Evolutionary conservation across 2,113 vertebrate genomes (phyloP), one percentile per base, ranked within the genome.

Genomic region (Otocyon megalotis): DNA sequence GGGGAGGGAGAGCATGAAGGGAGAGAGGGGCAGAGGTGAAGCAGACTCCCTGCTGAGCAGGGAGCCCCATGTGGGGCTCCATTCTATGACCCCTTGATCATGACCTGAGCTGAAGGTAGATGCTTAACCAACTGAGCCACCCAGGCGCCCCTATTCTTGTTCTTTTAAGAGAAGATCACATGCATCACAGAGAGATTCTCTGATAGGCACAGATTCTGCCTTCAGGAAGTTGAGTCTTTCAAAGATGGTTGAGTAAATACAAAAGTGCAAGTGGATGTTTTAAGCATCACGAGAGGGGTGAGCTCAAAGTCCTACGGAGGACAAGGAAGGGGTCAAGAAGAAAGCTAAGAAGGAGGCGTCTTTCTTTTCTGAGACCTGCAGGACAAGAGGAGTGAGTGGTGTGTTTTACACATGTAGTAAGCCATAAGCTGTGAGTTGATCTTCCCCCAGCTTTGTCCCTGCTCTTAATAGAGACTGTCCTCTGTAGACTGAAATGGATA

Each of bases 221-320:
- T 48, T 87, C 32, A 65, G 58, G 32, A 88, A 90, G 35, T 65
- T 10, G 30, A 72, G 8, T 56, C 35, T 72, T 71, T 76, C 58
- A n/a, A 77, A 96, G 53, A 60, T 14, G 54, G 22, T 16, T n/a
- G 48, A 32, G 48, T 79, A 30, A 71, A 69, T 16, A 79, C n/a
- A 50, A 56, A 71, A 48, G 10, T 50, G 14, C 35, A 81, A 50
- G 24, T 2, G 37, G 12, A 30, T 85, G 3, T 30, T 50, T 10
- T 9, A 80, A 32, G 11, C 3, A 3, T 13, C 0, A 0, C 2
- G 30, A 37, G 50, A 48, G 15, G 10, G 16, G 12, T 37, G 16
- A 65, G 10, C 58, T 77, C 35, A 5, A 32, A 35, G 67, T 63
- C 53, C 71, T 14, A 1, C 0, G 0, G 30, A 11, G 32, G 37